These are phyloP conservation scores for Siderastrea radians DNA, from an alignment of 92 coral and sea anemone species.

Conservation along the genomic window DNA sequence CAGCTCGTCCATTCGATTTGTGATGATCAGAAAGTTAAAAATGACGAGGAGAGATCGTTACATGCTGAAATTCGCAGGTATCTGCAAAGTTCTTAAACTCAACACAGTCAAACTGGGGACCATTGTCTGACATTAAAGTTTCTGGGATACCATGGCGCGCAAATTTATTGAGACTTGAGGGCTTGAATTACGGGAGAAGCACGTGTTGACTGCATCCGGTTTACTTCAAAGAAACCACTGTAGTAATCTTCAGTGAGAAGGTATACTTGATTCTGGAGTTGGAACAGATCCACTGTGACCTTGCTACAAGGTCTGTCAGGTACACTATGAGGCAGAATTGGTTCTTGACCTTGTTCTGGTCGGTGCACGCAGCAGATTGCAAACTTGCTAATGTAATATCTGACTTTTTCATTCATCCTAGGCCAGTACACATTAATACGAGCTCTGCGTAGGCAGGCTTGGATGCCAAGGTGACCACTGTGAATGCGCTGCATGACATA, in stretches of 20 bases:
- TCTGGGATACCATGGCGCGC: slow-evolving; percentile 1
- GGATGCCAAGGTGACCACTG: background rate
- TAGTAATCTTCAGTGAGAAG: slow-evolving; percentile 20
- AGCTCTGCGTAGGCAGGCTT: slow-evolving; percentile 16
- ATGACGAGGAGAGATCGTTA: slow-evolving; percentile 1
- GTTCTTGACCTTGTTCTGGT: too few relatives aligned
- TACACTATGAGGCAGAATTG: slow-evolving; percentile 15
- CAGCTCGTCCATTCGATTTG: background rate
- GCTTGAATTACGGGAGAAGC: background rate
- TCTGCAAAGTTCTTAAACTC: background rate
- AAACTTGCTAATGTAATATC: too few relatives aligned
- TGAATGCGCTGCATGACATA: slow-evolving; percentile 9
- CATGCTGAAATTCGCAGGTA: background rate
- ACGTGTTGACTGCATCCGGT: background rate
- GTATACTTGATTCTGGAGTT: background rate
- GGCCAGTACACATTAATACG: slow-evolving; percentile 39
- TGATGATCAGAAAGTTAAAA: too few relatives aligned
- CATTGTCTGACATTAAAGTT: background rate
- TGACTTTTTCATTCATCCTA: slow-evolving; percentile 16
- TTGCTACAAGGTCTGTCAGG: slow-evolving; percentile 32
- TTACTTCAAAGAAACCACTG: slow-evolving; percentile 16
- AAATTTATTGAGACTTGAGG: background rate
- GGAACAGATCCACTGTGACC: slow-evolving; percentile 7
- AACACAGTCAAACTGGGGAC: slow-evolving; percentile 10
- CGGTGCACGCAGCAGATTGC: too few relatives aligned